Evolutionary conservation across 1,140 invertebrate genomes (phyloP), one percentile per base, ranked within the genome.

Genomic region (Drosophila saltans): DNA sequence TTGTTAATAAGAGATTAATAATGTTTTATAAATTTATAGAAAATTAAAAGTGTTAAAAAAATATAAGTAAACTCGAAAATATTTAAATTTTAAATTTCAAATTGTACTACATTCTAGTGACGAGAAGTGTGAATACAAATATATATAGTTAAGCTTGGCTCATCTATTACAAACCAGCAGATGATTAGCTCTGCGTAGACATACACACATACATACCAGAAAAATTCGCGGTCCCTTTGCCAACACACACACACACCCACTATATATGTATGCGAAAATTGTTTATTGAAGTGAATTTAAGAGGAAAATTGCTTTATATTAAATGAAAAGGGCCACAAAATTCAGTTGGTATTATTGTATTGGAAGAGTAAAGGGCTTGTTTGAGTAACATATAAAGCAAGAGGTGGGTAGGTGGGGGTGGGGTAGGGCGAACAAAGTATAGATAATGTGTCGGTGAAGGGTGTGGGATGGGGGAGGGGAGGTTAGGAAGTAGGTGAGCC

Each of bases 241-340:
- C 6, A 36, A 36, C 7, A 63, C 16, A 43, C 10, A 48, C 40
- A 16, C 33, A 33, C 8, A 1, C 56, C 24, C 56, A 0, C 24
- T 59, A 52, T 55, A 65, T 62, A 62, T 67, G 41, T 41, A 61
- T 62, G 56, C 43, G 59, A 69, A 86, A 86, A 86, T 86, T 86
- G 82, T 79, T 86, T 86, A 86, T 81, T 86, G 82, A 86, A 86
- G 82, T 86, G 82, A 86, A 86, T 81, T 86, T 86, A 66, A 86
- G 78, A 79, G 82, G 82, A 86, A 86, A 86, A 86, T 86, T 86
- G 82, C 82, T 86, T 86, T 86, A 81, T 86, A 85, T 81, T 79
- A 85, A 86, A 85, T 85, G 73, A 76, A 81, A 80, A 63, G 66
- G 66, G 69, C 69, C 67, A 52, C 45, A 52, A 52, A 55, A 57